phyloP scores from a whole-genome alignment of 2,888 invertebrate genomes.

The Phymatocera aterrima region DNA sequence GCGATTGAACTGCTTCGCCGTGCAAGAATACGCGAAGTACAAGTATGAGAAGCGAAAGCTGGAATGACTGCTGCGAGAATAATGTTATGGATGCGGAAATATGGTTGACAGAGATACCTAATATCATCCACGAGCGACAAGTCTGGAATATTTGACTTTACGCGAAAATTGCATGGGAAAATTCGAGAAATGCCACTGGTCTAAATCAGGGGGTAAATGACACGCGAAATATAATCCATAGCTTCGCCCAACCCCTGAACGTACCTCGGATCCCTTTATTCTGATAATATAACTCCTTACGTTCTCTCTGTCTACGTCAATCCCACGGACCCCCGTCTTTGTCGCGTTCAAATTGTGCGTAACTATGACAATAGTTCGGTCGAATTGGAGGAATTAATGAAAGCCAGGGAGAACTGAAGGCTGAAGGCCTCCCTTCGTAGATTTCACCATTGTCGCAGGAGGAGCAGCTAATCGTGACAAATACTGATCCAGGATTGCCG shows the following conservation, averaged over 20 bases:
- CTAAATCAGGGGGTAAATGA: slow-evolving; percentile 65
- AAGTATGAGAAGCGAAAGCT: background rate
- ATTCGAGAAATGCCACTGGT: slow-evolving; percentile 53
- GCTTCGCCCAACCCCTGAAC: slow-evolving; percentile 45
- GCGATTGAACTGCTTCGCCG: background rate
- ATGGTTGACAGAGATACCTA: slow-evolving; percentile 2
- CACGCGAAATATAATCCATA: slow-evolving; percentile 67
- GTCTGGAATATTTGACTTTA: slow-evolving; percentile 22
- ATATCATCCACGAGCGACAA: slow-evolving; percentile 20
- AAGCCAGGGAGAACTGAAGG: slow-evolving; percentile 62
- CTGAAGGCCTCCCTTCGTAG: slow-evolving; percentile 49
- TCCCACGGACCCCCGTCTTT: slow-evolving; percentile 61
- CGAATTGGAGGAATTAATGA: slow-evolving; percentile 71
- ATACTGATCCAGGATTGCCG: slow-evolving; percentile 73
- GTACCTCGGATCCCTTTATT: slow-evolving; percentile 53
- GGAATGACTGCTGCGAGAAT: background rate
- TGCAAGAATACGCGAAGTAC: background rate
- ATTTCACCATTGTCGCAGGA: slow-evolving; percentile 52
- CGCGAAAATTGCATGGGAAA: slow-evolving; percentile 16
- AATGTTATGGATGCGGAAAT: slow-evolving; percentile 13
- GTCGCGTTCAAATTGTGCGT: slow-evolving; percentile 70
- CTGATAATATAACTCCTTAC: slow-evolving; percentile 60
- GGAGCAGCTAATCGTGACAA: slow-evolving; percentile 73
- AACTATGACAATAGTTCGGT: slow-evolving; percentile 70
- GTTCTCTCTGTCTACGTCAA: slow-evolving; percentile 60